Conservation (phyloP, 2,888 invertebrate genomes). For the Dryocosmus kuriphilus region DNA sequence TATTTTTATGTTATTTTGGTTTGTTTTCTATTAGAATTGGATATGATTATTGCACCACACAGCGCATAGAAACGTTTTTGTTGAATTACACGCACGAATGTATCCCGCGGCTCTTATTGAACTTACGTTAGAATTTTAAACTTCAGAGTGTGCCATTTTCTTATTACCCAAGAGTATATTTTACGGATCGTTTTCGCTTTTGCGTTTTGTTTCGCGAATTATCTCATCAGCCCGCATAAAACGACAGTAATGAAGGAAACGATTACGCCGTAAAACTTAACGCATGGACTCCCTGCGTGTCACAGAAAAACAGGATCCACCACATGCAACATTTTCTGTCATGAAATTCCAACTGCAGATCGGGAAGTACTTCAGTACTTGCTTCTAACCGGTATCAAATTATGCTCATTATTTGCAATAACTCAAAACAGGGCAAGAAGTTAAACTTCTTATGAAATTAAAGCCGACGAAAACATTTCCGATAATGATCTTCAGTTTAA, state of each 20-base stretch:
- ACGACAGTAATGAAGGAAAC: conserved; percentile 31
- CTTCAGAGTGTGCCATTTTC: not conserved
- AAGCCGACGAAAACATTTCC: not conserved
- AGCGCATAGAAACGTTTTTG: not conserved
- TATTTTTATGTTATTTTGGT: not conserved
- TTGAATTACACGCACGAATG: not conserved
- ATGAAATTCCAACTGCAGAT: conserved; percentile 32
- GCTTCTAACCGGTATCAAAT: conserved; percentile 34
- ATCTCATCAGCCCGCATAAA: conserved; percentile 38
- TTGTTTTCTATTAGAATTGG: not conserved
- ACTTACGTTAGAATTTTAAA: conserved; percentile 20
- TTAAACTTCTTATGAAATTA: conserved; percentile 9
- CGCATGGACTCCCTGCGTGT: conserved; percentile 33
- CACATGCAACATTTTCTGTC: conserved; percentile 32
- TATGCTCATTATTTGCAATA: conserved; percentile 36
- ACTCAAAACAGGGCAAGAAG: conserved; percentile 7
- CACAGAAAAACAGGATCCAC: conserved; percentile 33
- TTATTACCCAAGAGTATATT: conserved; percentile 22
- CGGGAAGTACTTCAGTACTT: conserved; percentile 31
- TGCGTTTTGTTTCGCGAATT: conserved; percentile 35
- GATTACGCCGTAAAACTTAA: conserved; percentile 34
- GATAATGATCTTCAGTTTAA: conserved; percentile 20
- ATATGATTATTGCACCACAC: not conserved
- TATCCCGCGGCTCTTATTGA: not conserved
- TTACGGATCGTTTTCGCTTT: conserved; percentile 11